Evolutionary conservation across 2,797 vertebrate genomes (phyloP), one percentile per base, ranked within the genome.

Genomic region (Tenualosa thibaudeaui): DNA sequence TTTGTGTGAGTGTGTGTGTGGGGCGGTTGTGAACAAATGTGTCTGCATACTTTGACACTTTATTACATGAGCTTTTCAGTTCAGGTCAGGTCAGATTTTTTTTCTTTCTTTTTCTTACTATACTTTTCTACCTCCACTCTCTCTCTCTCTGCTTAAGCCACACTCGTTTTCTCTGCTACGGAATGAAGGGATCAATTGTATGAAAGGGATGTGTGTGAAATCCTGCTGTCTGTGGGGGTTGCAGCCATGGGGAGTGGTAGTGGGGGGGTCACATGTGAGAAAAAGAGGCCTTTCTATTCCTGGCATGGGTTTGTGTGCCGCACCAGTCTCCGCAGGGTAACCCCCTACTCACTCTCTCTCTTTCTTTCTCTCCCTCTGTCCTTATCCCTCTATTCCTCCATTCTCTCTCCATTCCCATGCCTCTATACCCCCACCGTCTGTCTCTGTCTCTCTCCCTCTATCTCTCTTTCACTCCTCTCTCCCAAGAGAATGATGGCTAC

Each of bases 151-250:
- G 24, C 84, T 71, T 93, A 94, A 93, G 94, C 94, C 93, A 91
- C 91, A 93, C 93, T 96, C 94, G 82, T 83, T 93, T 94, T 95
- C 84, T 94, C 93, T 93, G 93, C 91, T 92, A 82, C 88, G 94
- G 95, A 96, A 97, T 97, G 96, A 97, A 97, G 96, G 96, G 96
- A 96, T 95, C 95, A 96, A 96, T 97, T 97, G 97, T 97, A 94
- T 96, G 95, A 94, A 95, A 96, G 93, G 93, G 95, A 96, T 96
- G 95, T 95, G 95, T 97, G 96, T 96, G 93, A 96, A 95, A 95
- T 95, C 96, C 96, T 94, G 95, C 96, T 96, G 96, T 94, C 91
- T 94, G 85, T 84, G 87, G 22, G 91, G 95, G 94, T 94, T 94
- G 65, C 60, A 1, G 60, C n/a, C 5, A 26, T 15, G 96, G 93